Evolutionary conservation across 2,113 vertebrate species (phyloP), one percentile per base, ranked within the genome.

Genomic region (Silurus meridionalis): DNA sequence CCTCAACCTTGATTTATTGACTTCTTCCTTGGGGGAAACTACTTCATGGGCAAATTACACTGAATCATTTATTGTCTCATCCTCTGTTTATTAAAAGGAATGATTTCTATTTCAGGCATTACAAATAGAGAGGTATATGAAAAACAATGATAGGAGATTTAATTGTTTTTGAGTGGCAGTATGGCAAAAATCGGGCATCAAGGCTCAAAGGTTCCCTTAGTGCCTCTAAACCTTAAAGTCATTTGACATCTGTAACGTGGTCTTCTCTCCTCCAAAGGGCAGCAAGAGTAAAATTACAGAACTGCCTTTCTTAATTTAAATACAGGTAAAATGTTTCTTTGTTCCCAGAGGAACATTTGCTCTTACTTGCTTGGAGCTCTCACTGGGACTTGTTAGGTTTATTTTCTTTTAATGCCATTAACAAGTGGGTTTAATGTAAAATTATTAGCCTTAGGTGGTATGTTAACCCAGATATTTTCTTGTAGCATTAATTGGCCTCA

Each of bases 351-450:
- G 90, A 91, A 86, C 88, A 87, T 84, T 88, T 92, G 84, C 25
- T 85, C 91, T 89, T 91, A 92, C 93, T 93, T 92, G 91, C 91
- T 90, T 78, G 84, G 85, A 91, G 89, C 87, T 79, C 88, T 90
- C 87, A 89, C 57, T 17, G 82, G 89, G 87, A 66, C 91, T 93
- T 91, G 92, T 93, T 94, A 91, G 85, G 57, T 58, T 37, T 86
- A 89, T 87, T 89, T 75, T 86, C 37, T 37, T 93, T 93, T 91
- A 91, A 90, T 83, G 90, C 91, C 91, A 89, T 80, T 90, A 92
- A 94, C 91, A 91, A 90, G 92, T 90, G 87, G 88, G 89, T 91
- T 93, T 93, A 93, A 93, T 92, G 91, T 91, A 87, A 91, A 91
- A 91, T 89, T 46, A 72, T 87, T 88, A 91, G 90, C 90, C 90